Percentiles rank a stretch among this genome's conserved stretches.
phyloP scores from a whole-genome alignment of 2,888 invertebrate genomes.

The Blastobasis lacticolella region DNA sequence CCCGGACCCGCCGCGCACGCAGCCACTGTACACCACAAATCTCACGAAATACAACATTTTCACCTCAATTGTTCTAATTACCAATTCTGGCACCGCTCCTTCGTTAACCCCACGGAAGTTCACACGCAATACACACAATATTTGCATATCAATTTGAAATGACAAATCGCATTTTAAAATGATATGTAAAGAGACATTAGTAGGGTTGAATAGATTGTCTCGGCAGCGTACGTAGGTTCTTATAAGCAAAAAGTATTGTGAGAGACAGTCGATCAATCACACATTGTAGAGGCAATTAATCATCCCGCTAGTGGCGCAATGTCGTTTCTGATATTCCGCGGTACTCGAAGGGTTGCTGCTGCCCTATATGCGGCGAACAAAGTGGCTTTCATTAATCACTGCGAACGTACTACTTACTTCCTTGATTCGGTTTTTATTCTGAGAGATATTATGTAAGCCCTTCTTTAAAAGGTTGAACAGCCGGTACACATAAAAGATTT shows the following conservation, averaged over 20 bases:
- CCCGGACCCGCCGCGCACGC: slow-evolving; percentile 27
- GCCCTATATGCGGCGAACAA: slow-evolving; percentile 11
- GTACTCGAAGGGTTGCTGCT: slow-evolving; percentile 36
- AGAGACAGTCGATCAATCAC: slow-evolving; percentile 59
- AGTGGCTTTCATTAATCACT: slow-evolving; percentile 29
- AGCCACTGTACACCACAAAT: slow-evolving; percentile 25
- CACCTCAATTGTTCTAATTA: slow-evolving; percentile 43
- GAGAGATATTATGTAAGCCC: too few species aligned
- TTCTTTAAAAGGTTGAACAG: too few species aligned
- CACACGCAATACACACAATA: slow-evolving; percentile 44
- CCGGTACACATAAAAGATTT: too few species aligned
- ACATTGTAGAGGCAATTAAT: slow-evolving; percentile 53
- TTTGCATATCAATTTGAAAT: slow-evolving; percentile 40
- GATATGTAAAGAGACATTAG: slow-evolving; percentile 36
- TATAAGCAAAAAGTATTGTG: slow-evolving; percentile 23
- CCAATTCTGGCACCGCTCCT: slow-evolving; percentile 2
- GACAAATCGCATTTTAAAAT: slow-evolving; percentile 62
- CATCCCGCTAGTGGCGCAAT: slow-evolving; percentile 41
- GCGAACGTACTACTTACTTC: slow-evolving; percentile 10
- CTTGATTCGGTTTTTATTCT: slow-evolving; percentile 1
- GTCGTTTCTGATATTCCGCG: slow-evolving; percentile 33
- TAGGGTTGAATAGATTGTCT: slow-evolving; percentile 32
- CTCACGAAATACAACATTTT: slow-evolving; percentile 42
- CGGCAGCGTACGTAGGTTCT: slow-evolving; percentile 24
- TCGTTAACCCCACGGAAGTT: slow-evolving; percentile 17